Conservation (phyloP, 2,113 vertebrate species). For the cattle (Bos taurus) region ARS-UCD2.0 NC_037333.1:86474501-86475000, state of each 20-base stretch:
- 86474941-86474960: background rate
- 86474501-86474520: background rate
- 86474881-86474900: background rate
- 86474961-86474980: background rate
- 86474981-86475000: background rate
- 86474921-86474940: background rate
- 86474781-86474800: background rate
- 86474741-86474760: background rate
- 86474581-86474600: background rate
- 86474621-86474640: slow-evolving; percentile 36
- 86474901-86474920: slow-evolving; percentile 7
- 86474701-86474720: background rate
- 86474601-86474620: background rate
- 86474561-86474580: background rate
- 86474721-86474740: background rate
- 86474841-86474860: background rate
- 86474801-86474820: background rate
- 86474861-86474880: background rate
- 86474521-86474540: background rate
- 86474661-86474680: background rate
- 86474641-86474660: background rate
- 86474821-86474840: background rate
- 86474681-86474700: background rate
- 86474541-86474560: background rate
- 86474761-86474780: background rate